phyloP scores from a whole-genome alignment of 2,113 vertebrate genomes.

The Vicugna pacos region DNA sequence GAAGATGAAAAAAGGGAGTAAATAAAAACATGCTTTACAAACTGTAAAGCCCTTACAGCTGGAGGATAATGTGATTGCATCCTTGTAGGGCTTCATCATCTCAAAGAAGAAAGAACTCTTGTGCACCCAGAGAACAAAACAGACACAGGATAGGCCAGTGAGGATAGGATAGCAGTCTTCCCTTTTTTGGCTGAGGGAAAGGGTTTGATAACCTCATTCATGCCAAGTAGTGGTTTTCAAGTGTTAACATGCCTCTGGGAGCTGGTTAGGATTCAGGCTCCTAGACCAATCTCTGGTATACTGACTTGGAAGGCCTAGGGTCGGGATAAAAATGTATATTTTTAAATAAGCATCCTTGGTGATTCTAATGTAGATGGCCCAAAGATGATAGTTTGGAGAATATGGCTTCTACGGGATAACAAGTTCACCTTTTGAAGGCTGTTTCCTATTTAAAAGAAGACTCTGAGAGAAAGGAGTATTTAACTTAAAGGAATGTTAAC shows the following conservation, averaged over 20 bases:
- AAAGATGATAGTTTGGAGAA: conserved; percentile 19
- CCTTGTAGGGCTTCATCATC: background rate
- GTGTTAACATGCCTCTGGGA: background rate
- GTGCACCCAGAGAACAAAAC: background rate
- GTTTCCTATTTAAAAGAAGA: conserved; percentile 58
- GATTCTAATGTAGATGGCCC: conserved; percentile 5
- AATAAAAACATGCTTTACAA: conserved; percentile 22
- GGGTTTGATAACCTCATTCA: background rate
- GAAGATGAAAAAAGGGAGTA: conserved; percentile 38
- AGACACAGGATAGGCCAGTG: background rate
- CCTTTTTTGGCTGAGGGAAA: background rate
- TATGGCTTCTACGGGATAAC: background rate
- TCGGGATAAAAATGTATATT: background rate
- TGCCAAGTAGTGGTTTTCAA: background rate
- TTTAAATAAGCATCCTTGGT: background rate
- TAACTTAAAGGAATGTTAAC: background rate
- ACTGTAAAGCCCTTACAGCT: background rate
- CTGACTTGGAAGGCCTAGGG: conserved; percentile 39
- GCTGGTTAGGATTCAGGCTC: conserved; percentile 45
- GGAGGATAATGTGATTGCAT: background rate
- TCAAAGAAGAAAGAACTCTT: background rate
- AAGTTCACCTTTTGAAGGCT: conserved; percentile 39
- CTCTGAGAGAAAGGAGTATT: background rate
- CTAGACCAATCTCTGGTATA: background rate
- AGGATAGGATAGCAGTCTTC: background rate